Evolutionary conservation across 2,113 vertebrate species (phyloP).

Genomic region (Rhinolophus ferrumequinum): DNA sequence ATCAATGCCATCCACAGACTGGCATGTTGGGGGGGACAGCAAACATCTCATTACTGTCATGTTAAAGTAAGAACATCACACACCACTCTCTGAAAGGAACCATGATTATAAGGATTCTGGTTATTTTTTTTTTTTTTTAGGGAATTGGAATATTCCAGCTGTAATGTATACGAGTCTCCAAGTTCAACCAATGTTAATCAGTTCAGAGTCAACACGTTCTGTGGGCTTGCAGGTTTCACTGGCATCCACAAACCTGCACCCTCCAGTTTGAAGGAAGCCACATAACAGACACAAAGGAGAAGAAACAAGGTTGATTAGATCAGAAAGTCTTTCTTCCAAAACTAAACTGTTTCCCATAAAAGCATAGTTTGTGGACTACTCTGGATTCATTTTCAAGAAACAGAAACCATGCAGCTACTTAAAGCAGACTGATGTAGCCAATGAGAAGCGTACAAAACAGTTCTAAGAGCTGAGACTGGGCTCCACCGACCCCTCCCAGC

Average conservation of each 20-base stretch:
- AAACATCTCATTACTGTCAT: not conserved
- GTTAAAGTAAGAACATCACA: not conserved
- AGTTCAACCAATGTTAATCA: constrained; percentile 36
- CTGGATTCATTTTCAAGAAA: not conserved
- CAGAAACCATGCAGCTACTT: not conserved
- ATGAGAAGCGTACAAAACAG: not conserved
- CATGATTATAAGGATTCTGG: not conserved
- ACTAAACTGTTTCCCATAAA: not conserved
- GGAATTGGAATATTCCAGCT: not conserved
- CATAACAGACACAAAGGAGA: not conserved
- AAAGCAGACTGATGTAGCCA: not conserved
- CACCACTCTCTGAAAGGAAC: not conserved
- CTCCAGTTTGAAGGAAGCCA: not conserved
- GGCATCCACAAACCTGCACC: not conserved
- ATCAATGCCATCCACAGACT: not conserved
- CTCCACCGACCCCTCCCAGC: not conserved
- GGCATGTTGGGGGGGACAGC: not conserved
- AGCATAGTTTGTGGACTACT: not conserved
- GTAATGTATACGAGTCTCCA: not conserved
- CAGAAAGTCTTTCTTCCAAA: not conserved
- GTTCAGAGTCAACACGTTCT: not conserved
- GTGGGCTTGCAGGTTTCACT: not conserved
- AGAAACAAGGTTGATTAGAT: not conserved
- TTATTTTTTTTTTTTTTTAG: not conserved
- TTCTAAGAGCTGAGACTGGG: not conserved